phyloP scores from a whole-genome alignment of 2,888 invertebrate species.

The Laothoe populi region DNA sequence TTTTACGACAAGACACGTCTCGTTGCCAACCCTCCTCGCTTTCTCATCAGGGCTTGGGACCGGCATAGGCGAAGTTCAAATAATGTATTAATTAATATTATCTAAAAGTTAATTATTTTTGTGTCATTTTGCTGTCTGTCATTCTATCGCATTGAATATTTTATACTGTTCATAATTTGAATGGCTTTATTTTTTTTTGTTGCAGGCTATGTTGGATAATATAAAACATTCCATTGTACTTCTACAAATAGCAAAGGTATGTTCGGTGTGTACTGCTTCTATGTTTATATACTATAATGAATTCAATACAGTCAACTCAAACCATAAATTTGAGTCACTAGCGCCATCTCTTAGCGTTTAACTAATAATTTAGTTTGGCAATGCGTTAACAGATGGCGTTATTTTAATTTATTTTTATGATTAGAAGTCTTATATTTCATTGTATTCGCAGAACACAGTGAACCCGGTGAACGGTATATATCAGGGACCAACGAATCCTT shows the following conservation, averaged over 20 bases:
- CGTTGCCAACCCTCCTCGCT: too few relatives aligned
- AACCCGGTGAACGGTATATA: constrained; percentile 96
- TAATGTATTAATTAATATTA: too few relatives aligned
- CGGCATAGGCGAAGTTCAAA: too few relatives aligned
- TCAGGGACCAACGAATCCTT: constrained; percentile 85
- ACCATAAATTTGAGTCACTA: background rate
- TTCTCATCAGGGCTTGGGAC: too few relatives aligned
- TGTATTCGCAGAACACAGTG: constrained; percentile 90
- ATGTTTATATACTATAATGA: background rate
- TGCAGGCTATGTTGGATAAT: constrained; percentile 96
- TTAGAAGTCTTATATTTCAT: constrained; percentile 5
- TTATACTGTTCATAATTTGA: too few relatives aligned
- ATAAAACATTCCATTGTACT: constrained; percentile 99
- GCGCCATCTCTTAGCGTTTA: background rate
- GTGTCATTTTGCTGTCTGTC: too few relatives aligned
- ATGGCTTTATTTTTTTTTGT: constrained; percentile 40
- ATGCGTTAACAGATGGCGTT: constrained; percentile 3
- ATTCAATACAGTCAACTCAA: background rate
- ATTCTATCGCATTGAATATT: too few relatives aligned
- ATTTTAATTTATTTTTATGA: background rate
- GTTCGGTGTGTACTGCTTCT: constrained; percentile 19
- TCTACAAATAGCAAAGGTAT: constrained; percentile 98
- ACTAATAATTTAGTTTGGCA: background rate
- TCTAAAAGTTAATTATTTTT: too few relatives aligned
- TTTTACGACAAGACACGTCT: too few relatives aligned